Conservation (phyloP, 1,140 invertebrate genomes). For the Aleiodes sp. region DNA sequence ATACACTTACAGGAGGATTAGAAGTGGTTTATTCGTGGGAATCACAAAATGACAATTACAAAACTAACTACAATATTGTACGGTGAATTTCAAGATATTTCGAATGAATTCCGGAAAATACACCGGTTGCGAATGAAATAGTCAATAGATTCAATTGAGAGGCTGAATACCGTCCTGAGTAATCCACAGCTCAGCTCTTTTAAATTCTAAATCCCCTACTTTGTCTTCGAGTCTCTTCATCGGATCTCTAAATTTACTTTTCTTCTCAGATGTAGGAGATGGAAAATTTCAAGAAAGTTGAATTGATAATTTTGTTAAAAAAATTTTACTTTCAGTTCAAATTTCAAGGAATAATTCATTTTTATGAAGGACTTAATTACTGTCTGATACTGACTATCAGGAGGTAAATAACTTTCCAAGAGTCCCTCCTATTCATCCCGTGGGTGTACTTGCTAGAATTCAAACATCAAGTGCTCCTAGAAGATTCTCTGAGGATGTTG, state of each 20-base stretch:
- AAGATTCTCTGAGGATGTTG: constrained; percentile 3
- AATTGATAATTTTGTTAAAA: no score
- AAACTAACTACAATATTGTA: background rate
- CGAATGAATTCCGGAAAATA: background rate
- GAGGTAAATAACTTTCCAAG: constrained; percentile 11
- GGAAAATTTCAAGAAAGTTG: no score
- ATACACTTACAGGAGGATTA: constrained; percentile 7
- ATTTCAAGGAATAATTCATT: background rate
- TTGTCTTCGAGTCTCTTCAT: constrained; percentile 12
- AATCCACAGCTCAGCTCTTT: constrained; percentile 45
- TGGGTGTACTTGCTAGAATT: background rate
- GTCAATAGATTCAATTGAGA: constrained; percentile 12
- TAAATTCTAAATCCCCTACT: constrained; percentile 31
- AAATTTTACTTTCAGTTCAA: background rate
- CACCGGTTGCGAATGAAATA: background rate
- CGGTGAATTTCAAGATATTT: background rate
- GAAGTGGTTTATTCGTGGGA: background rate
- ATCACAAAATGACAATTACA: background rate
- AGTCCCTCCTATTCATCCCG: constrained; percentile 6
- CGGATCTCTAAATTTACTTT: no score
- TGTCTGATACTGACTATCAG: background rate
- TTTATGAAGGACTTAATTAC: constrained; percentile 4
- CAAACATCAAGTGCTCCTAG: constrained; percentile 5
- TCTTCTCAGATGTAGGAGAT: no score
- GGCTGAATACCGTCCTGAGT: constrained; percentile 36